Conservation (phyloP, 2,797 vertebrate species). For the Clarias pachynema region DNA sequence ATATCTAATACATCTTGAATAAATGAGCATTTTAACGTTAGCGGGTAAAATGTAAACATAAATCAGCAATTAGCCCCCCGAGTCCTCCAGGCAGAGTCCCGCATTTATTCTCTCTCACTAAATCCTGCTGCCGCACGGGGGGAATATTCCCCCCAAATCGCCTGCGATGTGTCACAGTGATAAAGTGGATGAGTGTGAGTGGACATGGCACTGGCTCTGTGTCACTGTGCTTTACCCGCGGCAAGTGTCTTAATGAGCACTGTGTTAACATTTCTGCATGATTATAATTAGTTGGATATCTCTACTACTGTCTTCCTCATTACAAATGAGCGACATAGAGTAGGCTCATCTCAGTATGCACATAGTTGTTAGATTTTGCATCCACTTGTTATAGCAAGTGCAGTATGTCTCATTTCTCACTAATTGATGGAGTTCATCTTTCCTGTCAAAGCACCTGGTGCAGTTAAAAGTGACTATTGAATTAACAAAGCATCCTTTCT, state of each 20-base stretch:
- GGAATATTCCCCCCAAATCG: slow-evolving; percentile 73
- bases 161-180: slow-evolving; percentile 72
- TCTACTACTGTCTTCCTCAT: neutral
- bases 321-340: slow-evolving; percentile 48
- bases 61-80: slow-evolving; percentile 72
- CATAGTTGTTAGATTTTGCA: slow-evolving; percentile 58
- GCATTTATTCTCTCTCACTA: slow-evolving; percentile 66
- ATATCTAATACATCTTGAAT: slow-evolving; percentile 69
- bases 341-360: slow-evolving; percentile 55
- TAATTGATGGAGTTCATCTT: slow-evolving; percentile 21
- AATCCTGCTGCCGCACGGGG: slow-evolving; percentile 70
- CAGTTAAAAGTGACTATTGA: slow-evolving; percentile 21
- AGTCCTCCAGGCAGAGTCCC: slow-evolving; percentile 63
- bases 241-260: slow-evolving; percentile 65
- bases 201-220: slow-evolving; percentile 58
- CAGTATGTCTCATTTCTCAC: neutral
- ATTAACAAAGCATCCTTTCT: slow-evolving; percentile 34
- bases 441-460: slow-evolving; percentile 48
- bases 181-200: slow-evolving; percentile 65
- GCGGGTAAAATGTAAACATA: slow-evolving; percentile 71
- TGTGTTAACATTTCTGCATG: slow-evolving; percentile 73
- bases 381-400: neutral
- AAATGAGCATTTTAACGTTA: slow-evolving; percentile 65
- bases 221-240: slow-evolving; percentile 63
- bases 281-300: slow-evolving; percentile 68